A percentile compares a stretch with the other conserved stretches of the same genome.
These are phyloP conservation scores for Sebastiscus albofasciatus DNA, from an alignment of 2,797 vertebrate species.

Conservation along the genomic window DNA sequence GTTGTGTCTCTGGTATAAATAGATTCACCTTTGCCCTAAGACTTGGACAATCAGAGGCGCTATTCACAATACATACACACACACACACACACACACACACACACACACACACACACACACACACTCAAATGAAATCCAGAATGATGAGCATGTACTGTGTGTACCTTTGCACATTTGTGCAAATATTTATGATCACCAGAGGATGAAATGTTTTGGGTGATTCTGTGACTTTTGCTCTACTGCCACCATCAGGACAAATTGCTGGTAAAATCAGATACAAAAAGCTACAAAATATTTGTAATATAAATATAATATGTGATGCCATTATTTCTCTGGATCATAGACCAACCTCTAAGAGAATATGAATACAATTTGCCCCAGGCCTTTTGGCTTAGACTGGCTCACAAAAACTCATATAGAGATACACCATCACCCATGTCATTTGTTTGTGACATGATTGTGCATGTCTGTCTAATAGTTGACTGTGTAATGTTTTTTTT, in stretches of 20 bases:
- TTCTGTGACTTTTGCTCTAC: neutral
- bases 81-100: neutral
- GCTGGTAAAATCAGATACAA: neutral
- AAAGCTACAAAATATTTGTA: neutral
- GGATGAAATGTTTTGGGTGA: neutral
- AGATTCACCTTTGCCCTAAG: slow-evolving; percentile 69
- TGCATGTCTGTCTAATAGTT: too few species aligned
- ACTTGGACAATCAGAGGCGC: slow-evolving; percentile 35
- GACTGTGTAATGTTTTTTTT: too few species aligned
- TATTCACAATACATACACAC: slow-evolving; percentile 17
- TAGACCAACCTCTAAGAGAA: neutral
- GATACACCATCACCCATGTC: too few species aligned
- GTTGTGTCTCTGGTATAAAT: slow-evolving; percentile 71
- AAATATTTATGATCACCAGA: neutral
- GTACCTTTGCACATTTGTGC: neutral
- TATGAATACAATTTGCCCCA: too few species aligned
- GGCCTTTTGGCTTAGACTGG: too few species aligned
- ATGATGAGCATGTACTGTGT: neutral
- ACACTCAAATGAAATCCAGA: neutral
- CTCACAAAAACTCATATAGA: too few species aligned
- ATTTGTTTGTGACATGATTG: too few species aligned
- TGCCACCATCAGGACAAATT: neutral
- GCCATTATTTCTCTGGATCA: neutral
- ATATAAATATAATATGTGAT: neutral
- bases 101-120: neutral